phyloP scores from a whole-genome alignment of 2,797 vertebrate genomes.

The Champsocephalus gunnari region DNA sequence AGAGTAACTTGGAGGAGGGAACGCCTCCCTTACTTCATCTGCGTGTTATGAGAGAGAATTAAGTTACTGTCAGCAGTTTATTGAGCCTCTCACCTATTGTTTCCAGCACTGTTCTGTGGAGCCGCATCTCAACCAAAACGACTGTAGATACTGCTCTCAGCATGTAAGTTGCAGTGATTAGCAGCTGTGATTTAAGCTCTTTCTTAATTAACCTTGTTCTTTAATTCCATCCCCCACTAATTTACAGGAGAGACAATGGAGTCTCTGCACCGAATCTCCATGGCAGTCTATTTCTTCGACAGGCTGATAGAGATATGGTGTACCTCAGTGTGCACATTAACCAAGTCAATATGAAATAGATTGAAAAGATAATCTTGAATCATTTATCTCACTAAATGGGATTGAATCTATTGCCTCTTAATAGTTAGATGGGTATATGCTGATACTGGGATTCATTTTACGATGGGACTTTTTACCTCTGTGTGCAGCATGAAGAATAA shows the following conservation, averaged over 20 bases:
- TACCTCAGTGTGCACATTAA: constrained; percentile 52
- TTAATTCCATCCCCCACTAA: constrained; percentile 71
- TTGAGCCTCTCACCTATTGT: constrained; percentile 77
- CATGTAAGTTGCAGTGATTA: constrained; percentile 75
- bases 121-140: constrained; percentile 49
- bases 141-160: constrained; percentile 63
- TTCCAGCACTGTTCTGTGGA: constrained; percentile 62
- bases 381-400: constrained; percentile 23
- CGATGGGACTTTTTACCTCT: not conserved
- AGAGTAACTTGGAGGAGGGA: constrained; percentile 64
- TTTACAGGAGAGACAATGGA: constrained; percentile 77
- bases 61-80: constrained; percentile 78
- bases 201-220: constrained; percentile 85
- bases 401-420: constrained; percentile 14
- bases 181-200: constrained; percentile 79
- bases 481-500: not conserved
- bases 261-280: constrained; percentile 49
- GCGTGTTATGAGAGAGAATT: constrained; percentile 62
- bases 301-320: constrained; percentile 52
- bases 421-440: not conserved
- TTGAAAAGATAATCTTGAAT: constrained; percentile 43
- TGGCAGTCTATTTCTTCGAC: constrained; percentile 54
- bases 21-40: constrained; percentile 68
- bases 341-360: constrained; percentile 46
- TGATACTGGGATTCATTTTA: not conserved